Evolutionary conservation across 2,113 vertebrate species (phyloP).

Genomic region (Trichomycterus rosablanca): DNA sequence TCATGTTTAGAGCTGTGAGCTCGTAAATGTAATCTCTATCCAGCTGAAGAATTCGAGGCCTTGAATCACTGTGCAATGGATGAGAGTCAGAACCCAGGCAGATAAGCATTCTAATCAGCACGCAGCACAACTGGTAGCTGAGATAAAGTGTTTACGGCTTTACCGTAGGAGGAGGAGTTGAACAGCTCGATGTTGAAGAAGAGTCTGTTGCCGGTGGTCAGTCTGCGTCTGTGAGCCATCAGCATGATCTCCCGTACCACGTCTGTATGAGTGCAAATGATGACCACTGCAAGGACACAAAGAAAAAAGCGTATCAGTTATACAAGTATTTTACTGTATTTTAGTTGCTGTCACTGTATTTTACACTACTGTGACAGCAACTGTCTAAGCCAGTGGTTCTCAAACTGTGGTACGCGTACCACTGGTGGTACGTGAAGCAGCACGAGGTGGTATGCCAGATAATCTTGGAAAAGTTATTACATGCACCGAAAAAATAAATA

Average conservation of each 20-base stretch:
- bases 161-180: constrained; percentile 93
- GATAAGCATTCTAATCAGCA: constrained; percentile 31
- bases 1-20: not conserved
- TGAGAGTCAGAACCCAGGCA: constrained; percentile 1
- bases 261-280: constrained; percentile 87
- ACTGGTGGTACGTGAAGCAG: too few relatives aligned
- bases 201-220: constrained; percentile 86
- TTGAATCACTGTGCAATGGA: constrained; percentile 16
- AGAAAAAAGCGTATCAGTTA: too few relatives aligned
- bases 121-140: not conserved
- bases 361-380: too few relatives aligned
- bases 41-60: constrained; percentile 16
- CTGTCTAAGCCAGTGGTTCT: too few relatives aligned
- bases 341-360: too few relatives aligned
- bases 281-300: constrained; percentile 74
- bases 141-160: constrained; percentile 26
- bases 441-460: too few relatives aligned
- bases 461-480: too few relatives aligned
- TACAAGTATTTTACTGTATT: too few relatives aligned
- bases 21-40: constrained; percentile 36
- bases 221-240: constrained; percentile 77
- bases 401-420: too few relatives aligned
- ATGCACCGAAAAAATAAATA: too few relatives aligned
- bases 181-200: constrained; percentile 99
- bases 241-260: constrained; percentile 88